A percentile compares a stretch with the other conserved stretches of the same genome.
phyloP scores from a whole-genome alignment of 2,113 vertebrate species.

The Dissostichus mawsoni region DNA sequence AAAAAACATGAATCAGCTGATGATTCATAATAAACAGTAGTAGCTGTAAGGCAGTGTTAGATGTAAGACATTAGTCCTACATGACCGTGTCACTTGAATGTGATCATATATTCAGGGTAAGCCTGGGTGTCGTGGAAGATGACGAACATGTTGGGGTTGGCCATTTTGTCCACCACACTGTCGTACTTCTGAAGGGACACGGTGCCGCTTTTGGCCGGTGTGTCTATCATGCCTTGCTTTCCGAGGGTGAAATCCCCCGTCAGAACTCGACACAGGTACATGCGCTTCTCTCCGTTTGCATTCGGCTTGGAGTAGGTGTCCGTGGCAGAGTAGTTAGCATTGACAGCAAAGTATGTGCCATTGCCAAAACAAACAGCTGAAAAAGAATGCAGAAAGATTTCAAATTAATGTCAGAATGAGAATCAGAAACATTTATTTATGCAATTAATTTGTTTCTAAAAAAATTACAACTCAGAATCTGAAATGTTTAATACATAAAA shows the following conservation, averaged over 20 bases:
- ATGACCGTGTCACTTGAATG: slow-evolving; percentile 73
- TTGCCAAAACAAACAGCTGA: slow-evolving; percentile 83
- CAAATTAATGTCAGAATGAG: neutral
- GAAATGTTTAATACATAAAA: no score
- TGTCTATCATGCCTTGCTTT: slow-evolving; percentile 19
- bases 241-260: slow-evolving; percentile 82
- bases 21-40: neutral
- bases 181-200: slow-evolving; percentile 74
- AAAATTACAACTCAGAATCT: no score
- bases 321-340: slow-evolving; percentile 80
- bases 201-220: slow-evolving; percentile 74
- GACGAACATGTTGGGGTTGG: slow-evolving; percentile 80
- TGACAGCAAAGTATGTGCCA: slow-evolving; percentile 88
- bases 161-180: slow-evolving; percentile 81
- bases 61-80: neutral
- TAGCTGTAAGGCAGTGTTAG: neutral
- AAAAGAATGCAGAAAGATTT: slow-evolving; percentile 30
- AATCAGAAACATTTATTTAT: no score
- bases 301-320: slow-evolving; percentile 81
- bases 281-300: slow-evolving; percentile 68
- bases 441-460: no score
- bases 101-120: slow-evolving; percentile 91
- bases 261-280: slow-evolving; percentile 88
- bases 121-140: slow-evolving; percentile 88
- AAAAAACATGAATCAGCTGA: neutral